Conservation (phyloP, 2,113 vertebrate genomes). For the Datnioides undecimradiatus region DNA sequence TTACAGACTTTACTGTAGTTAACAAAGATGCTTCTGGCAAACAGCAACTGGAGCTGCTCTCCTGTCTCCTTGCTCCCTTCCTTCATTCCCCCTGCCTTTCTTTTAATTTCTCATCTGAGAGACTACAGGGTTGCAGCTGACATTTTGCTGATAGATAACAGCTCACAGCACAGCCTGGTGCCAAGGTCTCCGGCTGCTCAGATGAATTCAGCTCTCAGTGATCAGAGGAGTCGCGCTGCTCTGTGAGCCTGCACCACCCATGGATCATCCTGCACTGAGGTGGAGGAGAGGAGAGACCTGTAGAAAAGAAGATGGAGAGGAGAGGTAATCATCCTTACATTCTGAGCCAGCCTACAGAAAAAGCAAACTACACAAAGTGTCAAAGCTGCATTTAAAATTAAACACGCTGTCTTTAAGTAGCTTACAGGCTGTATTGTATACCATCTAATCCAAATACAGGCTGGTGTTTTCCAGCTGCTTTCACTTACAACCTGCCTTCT, state of each 20-base stretch:
- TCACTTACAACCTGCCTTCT: not conserved
- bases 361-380: not conserved
- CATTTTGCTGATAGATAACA: conserved; percentile 60
- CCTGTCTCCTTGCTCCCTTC: not conserved
- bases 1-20: not conserved
- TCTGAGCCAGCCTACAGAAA: not conserved
- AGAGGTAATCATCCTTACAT: conserved; percentile 6
- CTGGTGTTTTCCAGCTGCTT: not conserved
- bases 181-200: conserved; percentile 54
- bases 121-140: conserved; percentile 37
- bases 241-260: conserved; percentile 31
- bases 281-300: not conserved
- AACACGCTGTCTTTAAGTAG: not conserved
- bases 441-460: not conserved
- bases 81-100: not conserved
- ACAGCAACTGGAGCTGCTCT: not conserved
- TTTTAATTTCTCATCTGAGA: conserved; percentile 62
- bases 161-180: conserved; percentile 39
- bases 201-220: conserved; percentile 35
- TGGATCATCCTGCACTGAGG: conserved; percentile 44
- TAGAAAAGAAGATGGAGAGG: not conserved
- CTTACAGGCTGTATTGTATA: not conserved
- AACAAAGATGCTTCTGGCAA: conserved; percentile 16
- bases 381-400: not conserved
- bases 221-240: conserved; percentile 27